Evolutionary conservation across 2,888 invertebrate genomes (phyloP).

Genomic region (Pyralis farinalis): DNA sequence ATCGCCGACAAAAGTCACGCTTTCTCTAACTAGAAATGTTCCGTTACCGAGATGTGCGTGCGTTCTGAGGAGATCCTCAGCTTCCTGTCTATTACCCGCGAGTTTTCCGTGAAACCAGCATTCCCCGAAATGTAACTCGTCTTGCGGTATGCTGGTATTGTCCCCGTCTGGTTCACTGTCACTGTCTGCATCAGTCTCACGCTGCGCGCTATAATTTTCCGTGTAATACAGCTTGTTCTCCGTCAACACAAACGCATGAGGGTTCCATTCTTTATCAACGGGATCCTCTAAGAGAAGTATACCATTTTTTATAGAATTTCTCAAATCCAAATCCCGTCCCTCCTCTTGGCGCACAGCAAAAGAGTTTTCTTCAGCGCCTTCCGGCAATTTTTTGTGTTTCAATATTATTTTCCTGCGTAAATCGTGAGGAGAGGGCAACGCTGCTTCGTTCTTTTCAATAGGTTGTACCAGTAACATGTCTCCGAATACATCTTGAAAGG

Average conservation of each 20-base stretch:
- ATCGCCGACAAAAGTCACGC: slow-evolving; percentile 97
- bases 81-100: slow-evolving; percentile 89
- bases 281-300: slow-evolving; percentile 94
- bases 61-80: slow-evolving; percentile 87
- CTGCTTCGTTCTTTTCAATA: slow-evolving; percentile 88
- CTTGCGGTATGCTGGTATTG: slow-evolving; percentile 86
- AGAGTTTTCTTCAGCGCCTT: slow-evolving; percentile 89
- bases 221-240: slow-evolving; percentile 94
- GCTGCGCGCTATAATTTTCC: slow-evolving; percentile 81
- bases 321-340: slow-evolving; percentile 87
- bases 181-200: slow-evolving; percentile 79
- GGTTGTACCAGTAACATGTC: slow-evolving; percentile 91
- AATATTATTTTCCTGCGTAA: slow-evolving; percentile 89
- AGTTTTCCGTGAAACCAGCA: slow-evolving; percentile 97
- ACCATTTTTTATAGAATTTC: slow-evolving; percentile 94
- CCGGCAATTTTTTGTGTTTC: slow-evolving; percentile 96
- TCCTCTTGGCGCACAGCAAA: slow-evolving; percentile 81
- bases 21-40: slow-evolving; percentile 95
- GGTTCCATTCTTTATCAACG: slow-evolving; percentile 93
- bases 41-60: slow-evolving; percentile 94
- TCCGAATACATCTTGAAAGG: slow-evolving; percentile 92
- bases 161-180: slow-evolving; percentile 83
- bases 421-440: slow-evolving; percentile 91
- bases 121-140: slow-evolving; percentile 94
- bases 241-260: slow-evolving; percentile 96